A percentile compares a stretch with the other conserved stretches of the same genome.
These are phyloP conservation scores for Origma solitaria DNA, from an alignment of 2,113 vertebrate species.

Conservation along the genomic window DNA sequence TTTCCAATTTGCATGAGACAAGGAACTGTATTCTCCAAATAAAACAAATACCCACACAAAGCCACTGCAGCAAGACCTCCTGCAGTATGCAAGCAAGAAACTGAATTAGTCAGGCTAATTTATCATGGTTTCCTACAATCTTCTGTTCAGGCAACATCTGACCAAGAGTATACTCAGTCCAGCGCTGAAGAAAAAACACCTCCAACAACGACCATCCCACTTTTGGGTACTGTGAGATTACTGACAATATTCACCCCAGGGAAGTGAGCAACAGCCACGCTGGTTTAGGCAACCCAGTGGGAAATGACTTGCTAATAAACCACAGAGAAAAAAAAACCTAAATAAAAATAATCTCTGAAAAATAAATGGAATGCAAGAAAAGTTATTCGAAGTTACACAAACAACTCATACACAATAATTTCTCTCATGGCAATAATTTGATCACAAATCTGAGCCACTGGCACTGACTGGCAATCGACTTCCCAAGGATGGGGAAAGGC, in stretches of 20 bases:
- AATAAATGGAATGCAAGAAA: not conserved
- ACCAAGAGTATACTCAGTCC: not conserved
- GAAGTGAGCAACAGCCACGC: fast-evolving
- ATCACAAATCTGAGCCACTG: fast-evolving
- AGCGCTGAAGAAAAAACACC: not conserved
- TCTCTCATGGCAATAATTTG: not conserved
- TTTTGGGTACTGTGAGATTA: not conserved
- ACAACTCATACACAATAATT: not conserved
- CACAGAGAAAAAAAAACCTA: not conserved
- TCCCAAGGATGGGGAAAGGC: not conserved
- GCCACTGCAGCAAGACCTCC: not conserved
- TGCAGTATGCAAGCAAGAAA: not conserved
- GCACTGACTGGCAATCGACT: fast-evolving
- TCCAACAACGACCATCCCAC: not conserved
- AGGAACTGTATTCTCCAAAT: not conserved
- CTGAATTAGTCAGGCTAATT: not conserved
- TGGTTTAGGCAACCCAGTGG: not conserved
- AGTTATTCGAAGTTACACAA: not conserved
- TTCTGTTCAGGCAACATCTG: not conserved
- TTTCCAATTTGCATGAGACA: not conserved
- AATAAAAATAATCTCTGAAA: not conserved
- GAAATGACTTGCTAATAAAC: not conserved
- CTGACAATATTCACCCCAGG: not conserved
- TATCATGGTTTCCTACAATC: not conserved
- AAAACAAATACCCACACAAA: not conserved